These are phyloP conservation scores for Noctua janthe DNA, from an alignment of 2,888 invertebrate species.

Conservation along the genomic window DNA sequence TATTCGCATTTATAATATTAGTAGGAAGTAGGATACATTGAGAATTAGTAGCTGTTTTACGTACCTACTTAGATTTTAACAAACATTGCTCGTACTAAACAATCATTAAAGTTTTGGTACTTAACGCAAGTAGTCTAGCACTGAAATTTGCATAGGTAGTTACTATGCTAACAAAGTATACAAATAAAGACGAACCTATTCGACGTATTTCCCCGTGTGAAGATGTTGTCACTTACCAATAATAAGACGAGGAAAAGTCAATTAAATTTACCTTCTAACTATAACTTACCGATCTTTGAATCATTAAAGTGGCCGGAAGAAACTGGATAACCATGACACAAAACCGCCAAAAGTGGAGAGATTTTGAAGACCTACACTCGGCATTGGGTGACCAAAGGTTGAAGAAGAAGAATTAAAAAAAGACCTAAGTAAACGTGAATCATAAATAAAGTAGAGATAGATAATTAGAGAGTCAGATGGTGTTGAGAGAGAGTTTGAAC, in stretches of 20 bases:
- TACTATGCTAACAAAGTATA: conserved; percentile 5
- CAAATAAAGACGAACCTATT: conserved; percentile 24
- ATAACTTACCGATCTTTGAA: conserved; percentile 4
- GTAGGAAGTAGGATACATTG: background rate
- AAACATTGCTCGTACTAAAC: background rate
- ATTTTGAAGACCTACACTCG: background rate
- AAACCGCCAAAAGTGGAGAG: background rate
- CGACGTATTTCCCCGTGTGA: conserved; percentile 33
- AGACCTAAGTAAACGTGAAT: background rate
- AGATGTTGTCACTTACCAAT: conserved; percentile 1
- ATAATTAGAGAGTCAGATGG: background rate
- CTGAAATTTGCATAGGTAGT: background rate
- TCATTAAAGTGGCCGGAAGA: background rate
- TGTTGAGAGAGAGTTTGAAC: background rate
- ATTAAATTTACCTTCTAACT: background rate
- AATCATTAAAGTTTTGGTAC: background rate
- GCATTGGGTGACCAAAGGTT: too few relatives aligned
- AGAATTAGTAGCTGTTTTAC: background rate
- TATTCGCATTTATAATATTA: too few relatives aligned
- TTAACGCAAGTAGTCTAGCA: background rate
- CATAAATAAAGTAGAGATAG: background rate
- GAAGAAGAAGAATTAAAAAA: background rate
- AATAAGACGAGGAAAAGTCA: conserved; percentile 33
- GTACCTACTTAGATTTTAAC: background rate
- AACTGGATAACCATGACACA: background rate